A percentile compares a stretch with the other conserved stretches of the same genome.
Evolutionary conservation across 2,888 invertebrate genomes (phyloP).

Genomic region (Nomada ferruginata): DNA sequence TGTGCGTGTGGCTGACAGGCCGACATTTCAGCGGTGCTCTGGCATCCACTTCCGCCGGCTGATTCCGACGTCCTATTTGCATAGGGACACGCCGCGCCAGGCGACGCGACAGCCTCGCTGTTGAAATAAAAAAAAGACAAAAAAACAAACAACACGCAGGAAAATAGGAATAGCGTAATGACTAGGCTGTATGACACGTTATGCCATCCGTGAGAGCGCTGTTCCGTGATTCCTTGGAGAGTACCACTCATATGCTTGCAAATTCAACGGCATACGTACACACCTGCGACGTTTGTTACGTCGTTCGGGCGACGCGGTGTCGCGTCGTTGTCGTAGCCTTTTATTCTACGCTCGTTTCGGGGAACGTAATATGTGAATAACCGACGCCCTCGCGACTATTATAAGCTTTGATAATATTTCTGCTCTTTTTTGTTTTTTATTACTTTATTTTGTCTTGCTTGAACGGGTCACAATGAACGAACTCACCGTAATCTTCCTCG

Average conservation of each 20-base stretch:
- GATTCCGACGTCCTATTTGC: slow-evolving; percentile 70
- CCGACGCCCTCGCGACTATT: not conserved
- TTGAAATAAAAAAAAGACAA: not conserved
- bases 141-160: not conserved
- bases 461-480: too few species aligned
- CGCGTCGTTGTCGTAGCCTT: not conserved
- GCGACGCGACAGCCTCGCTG: slow-evolving; percentile 9
- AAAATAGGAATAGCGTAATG: slow-evolving; percentile 47
- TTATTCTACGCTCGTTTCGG: not conserved
- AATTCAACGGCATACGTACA: slow-evolving; percentile 1
- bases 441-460: not conserved
- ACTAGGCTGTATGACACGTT: slow-evolving; percentile 42
- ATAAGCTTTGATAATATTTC: not conserved
- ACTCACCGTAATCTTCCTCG: slow-evolving; percentile 94
- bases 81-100: slow-evolving; percentile 49
- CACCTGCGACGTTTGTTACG: slow-evolving; percentile 8
- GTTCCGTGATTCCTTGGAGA: slow-evolving; percentile 46
- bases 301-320: slow-evolving; percentile 15
- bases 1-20: slow-evolving; percentile 66
- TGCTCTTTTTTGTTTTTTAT: not conserved
- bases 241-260: slow-evolving; percentile 43
- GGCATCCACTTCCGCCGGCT: slow-evolving; percentile 66
- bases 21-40: slow-evolving; percentile 62
- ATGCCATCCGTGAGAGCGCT: slow-evolving; percentile 14
- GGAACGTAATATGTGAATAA: not conserved